Percentiles rank a stretch among this genome's conserved stretches.
These are phyloP conservation scores for Scrobipalpa costella DNA, from an alignment of 2,888 invertebrate species.

Conservation along the genomic window DNA sequence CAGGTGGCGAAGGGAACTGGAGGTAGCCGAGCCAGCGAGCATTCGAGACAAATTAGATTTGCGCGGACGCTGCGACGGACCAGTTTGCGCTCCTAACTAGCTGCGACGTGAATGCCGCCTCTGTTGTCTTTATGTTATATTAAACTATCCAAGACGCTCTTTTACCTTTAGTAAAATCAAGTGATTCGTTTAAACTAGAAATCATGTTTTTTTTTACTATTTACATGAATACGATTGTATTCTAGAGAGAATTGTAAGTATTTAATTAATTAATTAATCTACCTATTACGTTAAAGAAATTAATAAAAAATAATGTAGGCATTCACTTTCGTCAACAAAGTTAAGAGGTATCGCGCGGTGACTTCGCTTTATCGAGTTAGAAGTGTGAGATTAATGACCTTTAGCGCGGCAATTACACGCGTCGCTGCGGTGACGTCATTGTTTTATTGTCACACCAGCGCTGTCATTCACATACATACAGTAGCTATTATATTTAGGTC, in stretches of 20 bases:
- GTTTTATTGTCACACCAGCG: too few species aligned
- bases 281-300: too few species aligned
- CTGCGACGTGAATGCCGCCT: slow-evolving; percentile 70
- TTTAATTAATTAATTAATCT: too few species aligned
- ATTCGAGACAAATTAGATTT: slow-evolving; percentile 77
- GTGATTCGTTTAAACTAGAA: neutral
- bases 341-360: neutral
- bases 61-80: slow-evolving; percentile 69
- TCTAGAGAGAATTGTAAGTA: too few species aligned
- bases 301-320: too few species aligned
- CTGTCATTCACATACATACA: too few species aligned
- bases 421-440: too few species aligned
- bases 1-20: slow-evolving; percentile 26
- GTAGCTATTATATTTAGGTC: too few species aligned
- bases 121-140: slow-evolving; percentile 65
- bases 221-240: neutral
- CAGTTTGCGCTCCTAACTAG: slow-evolving; percentile 78
- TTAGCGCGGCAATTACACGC: too few species aligned
- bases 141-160: slow-evolving; percentile 50
- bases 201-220: neutral
- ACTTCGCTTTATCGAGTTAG: neutral
- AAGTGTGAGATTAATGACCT: too few species aligned
- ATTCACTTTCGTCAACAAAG: too few species aligned
- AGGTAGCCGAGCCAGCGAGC: slow-evolving; percentile 45
- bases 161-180: slow-evolving; percentile 27